These are phyloP conservation scores for Caenorhabditis sulstoni DNA, from an alignment of 2,888 invertebrate species.

Conservation along the genomic window DNA sequence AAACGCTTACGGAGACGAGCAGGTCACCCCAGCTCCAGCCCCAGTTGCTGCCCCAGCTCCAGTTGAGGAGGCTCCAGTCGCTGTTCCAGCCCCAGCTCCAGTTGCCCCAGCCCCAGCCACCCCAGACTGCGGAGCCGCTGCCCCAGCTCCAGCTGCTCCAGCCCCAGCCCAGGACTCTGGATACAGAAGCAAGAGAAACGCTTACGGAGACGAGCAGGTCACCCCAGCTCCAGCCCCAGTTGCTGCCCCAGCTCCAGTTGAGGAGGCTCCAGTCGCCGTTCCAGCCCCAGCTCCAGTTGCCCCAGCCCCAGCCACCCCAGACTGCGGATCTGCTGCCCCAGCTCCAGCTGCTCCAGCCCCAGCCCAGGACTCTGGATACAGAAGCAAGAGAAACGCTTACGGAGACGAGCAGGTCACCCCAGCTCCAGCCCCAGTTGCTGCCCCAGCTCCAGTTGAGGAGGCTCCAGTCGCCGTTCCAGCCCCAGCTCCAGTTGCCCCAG, in stretches of 20 bases:
- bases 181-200: constrained; percentile 63
- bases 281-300: constrained; percentile 56
- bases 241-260: constrained; percentile 42
- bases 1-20: constrained; percentile 69
- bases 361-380: constrained; percentile 55
- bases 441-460: constrained; percentile 44
- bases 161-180: constrained; percentile 52
- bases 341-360: constrained; percentile 48
- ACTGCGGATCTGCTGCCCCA: constrained; percentile 35
- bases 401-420: constrained; percentile 71
- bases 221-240: constrained; percentile 55
- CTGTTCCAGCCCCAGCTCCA: constrained; percentile 47
- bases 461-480: constrained; percentile 30
- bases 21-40: constrained; percentile 63
- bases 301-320: constrained; percentile 45
- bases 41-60: constrained; percentile 46
- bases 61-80: constrained; percentile 53
- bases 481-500: constrained; percentile 43
- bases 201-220: constrained; percentile 67
- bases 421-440: constrained; percentile 56
- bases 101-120: constrained; percentile 33
- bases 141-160: constrained; percentile 49
- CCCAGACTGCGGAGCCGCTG: constrained; percentile 43
- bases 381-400: constrained; percentile 64
- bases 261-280: constrained; percentile 42